These are phyloP conservation scores for Tortricodes alternella DNA, from an alignment of 2,888 invertebrate species.

Conservation along the genomic window DNA sequence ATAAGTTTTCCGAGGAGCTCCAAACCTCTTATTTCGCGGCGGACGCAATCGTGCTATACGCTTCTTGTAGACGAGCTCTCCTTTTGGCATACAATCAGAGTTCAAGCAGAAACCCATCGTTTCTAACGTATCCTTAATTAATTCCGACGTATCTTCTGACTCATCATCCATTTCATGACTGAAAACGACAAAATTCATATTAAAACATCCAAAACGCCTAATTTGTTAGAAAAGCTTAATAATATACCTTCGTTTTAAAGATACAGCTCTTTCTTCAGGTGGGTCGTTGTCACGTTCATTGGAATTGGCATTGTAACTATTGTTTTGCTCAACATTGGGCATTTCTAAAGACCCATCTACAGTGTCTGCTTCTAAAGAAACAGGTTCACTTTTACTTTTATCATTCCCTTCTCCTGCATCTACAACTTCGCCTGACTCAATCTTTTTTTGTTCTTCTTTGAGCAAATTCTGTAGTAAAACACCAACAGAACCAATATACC, in stretches of 20 bases:
- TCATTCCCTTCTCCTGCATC: constrained; percentile 53
- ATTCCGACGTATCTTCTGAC: constrained; percentile 72
- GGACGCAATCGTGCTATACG: constrained; percentile 82
- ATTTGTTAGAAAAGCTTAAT: constrained; percentile 3
- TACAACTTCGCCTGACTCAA: constrained; percentile 42
- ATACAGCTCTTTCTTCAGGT: constrained; percentile 75
- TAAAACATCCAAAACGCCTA: constrained; percentile 4
- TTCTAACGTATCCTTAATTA: constrained; percentile 85
- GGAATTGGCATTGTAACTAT: constrained; percentile 46
- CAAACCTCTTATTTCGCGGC: constrained; percentile 61
- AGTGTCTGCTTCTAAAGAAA: constrained; percentile 31
- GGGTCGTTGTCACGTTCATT: constrained; percentile 77
- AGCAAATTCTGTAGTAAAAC: constrained; percentile 80
- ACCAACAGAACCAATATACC: constrained; percentile 81
- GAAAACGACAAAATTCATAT: constrained; percentile 40
- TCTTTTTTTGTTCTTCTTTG: constrained; percentile 64
- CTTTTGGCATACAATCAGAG: constrained; percentile 65
- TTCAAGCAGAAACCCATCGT: constrained; percentile 83
- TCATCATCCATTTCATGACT: constrained; percentile 82
- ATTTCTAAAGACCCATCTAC: constrained; percentile 33
- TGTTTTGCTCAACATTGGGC: constrained; percentile 40
- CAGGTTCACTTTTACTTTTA: constrained; percentile 38
- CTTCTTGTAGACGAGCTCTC: constrained; percentile 85
- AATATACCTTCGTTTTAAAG: constrained; percentile 79
- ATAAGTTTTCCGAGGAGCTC: constrained; percentile 80